A percentile compares a stretch with the other conserved stretches of the same genome.
These are phyloP conservation scores for Dryadula phaetusa DNA, from an alignment of 2,888 invertebrate genomes.

Conservation along the genomic window DNA sequence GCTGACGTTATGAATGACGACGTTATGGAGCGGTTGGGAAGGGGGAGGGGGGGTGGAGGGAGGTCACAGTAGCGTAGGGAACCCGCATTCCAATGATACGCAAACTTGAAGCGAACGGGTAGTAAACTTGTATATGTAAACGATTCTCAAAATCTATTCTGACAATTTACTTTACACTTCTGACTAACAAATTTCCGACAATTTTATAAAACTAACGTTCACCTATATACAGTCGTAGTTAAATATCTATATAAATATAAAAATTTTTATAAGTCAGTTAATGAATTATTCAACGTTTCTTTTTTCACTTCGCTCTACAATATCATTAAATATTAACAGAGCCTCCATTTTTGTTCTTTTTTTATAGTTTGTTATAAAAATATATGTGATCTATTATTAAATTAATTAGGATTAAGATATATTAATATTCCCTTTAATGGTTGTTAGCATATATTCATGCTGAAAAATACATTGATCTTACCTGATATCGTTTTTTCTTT, in stretches of 20 bases:
- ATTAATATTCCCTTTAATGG: conserved; percentile 54
- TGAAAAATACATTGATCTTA: conserved; percentile 44
- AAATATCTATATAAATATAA: no score
- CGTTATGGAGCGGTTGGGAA: no score
- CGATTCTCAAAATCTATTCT: not conserved
- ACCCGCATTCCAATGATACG: no score
- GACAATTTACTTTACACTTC: not conserved
- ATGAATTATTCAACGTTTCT: not conserved
- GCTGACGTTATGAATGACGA: no score
- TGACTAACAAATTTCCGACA: not conserved
- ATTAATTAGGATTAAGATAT: conserved; percentile 61
- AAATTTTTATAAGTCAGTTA: not conserved
- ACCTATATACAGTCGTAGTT: not conserved
- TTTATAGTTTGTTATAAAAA: conserved; percentile 44
- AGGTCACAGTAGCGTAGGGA: no score
- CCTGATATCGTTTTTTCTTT: not conserved
- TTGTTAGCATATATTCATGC: conserved; percentile 55
- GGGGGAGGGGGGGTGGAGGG: no score
- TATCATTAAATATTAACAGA: conserved; percentile 11
- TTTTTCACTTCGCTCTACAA: not conserved
- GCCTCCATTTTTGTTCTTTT: conserved; percentile 37
- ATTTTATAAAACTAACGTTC: conserved; percentile 6
- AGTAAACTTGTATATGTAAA: conserved; percentile 1
- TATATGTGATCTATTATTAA: conserved; percentile 66
- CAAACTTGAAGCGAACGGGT: no score